These are phyloP conservation scores for Astyanax mexicanus DNA, from an alignment of 2,797 vertebrate species.

Conservation along the genomic window DNA sequence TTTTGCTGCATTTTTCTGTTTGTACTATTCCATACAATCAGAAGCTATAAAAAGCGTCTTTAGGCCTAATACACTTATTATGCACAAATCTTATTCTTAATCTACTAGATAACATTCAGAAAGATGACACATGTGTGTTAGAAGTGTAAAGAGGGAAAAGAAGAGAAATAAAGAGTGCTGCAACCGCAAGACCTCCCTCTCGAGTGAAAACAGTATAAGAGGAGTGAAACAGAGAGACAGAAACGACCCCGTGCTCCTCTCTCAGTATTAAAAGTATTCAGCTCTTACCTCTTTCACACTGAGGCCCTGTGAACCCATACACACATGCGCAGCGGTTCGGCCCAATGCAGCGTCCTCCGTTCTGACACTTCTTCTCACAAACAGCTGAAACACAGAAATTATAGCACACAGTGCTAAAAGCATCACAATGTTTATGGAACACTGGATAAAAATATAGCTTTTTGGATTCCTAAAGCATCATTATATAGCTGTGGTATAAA, in stretches of 20 bases:
- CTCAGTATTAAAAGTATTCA: background rate
- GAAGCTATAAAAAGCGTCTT: too few species aligned
- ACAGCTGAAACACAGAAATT: slow-evolving; percentile 52
- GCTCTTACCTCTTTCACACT: slow-evolving; percentile 66
- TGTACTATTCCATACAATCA: too few species aligned
- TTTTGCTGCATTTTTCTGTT: too few species aligned
- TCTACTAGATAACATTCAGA: too few species aligned
- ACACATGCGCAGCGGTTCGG: slow-evolving; percentile 62
- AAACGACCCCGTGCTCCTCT: too few species aligned
- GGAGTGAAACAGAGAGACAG: background rate
- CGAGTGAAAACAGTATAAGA: background rate
- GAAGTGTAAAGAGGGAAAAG: background rate
- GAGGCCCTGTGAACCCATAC: slow-evolving; percentile 65
- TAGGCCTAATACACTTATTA: too few species aligned
- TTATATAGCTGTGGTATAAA: too few species aligned
- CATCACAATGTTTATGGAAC: too few species aligned
- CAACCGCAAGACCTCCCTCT: background rate
- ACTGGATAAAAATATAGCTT: background rate
- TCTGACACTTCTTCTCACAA: slow-evolving; percentile 61
- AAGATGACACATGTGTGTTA: background rate
- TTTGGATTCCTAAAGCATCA: too few species aligned
- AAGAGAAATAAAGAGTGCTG: background rate
- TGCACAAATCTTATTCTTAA: too few species aligned
- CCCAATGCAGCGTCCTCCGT: slow-evolving; percentile 62
- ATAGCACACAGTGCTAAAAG: too few species aligned